Conservation (phyloP, 2,888 invertebrate species). For the Dione juno region DNA sequence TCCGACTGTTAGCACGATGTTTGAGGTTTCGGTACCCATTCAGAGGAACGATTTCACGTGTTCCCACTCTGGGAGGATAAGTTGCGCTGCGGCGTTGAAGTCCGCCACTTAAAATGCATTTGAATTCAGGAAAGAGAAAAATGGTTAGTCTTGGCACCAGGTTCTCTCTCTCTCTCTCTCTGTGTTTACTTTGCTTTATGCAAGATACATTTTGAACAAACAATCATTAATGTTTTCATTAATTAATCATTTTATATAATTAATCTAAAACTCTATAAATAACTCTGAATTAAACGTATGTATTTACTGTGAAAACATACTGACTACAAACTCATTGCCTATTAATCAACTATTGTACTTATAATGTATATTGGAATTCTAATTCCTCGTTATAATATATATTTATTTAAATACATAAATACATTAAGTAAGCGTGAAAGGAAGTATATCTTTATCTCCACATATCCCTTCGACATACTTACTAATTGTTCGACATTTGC, state of each 20-base stretch:
- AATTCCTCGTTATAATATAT: constrained; percentile 33
- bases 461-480: constrained; percentile 43
- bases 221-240: no score
- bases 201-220: no score
- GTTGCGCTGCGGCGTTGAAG: background rate
- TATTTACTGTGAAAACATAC: background rate
- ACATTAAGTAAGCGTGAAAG: constrained; percentile 43
- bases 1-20: no score
- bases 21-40: no score
- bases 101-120: background rate
- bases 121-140: no score
- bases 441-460: constrained; percentile 40
- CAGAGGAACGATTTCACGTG: no score
- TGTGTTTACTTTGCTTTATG: no score
- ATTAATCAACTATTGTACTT: background rate
- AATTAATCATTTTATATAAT: no score
- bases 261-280: no score
- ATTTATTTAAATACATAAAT: constrained; percentile 31
- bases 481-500: constrained; percentile 54
- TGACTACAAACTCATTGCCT: background rate
- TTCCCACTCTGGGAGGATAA: background rate
- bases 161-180: no score
- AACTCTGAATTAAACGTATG: no score
- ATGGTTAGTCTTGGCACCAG: no score
- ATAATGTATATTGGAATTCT: constrained; percentile 18